Percentiles rank a stretch among this genome's conserved stretches.
phyloP scores from a whole-genome alignment of 2,797 vertebrate genomes.

The Falco naumanni region DNA sequence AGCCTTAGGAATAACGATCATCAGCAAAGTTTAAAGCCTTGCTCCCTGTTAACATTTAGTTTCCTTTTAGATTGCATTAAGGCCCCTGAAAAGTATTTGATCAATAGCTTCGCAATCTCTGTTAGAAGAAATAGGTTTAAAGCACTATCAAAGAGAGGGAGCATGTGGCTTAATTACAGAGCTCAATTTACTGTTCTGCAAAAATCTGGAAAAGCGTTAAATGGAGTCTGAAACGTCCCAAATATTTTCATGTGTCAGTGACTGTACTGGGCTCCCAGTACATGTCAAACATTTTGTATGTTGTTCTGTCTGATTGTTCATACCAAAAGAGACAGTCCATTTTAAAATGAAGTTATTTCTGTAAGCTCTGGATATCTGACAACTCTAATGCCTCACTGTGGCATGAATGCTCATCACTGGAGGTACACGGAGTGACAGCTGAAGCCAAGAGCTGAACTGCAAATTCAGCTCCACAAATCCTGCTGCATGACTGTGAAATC shows the following conservation, averaged over 20 bases:
- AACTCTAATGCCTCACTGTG: conserved; percentile 6
- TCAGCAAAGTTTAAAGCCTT: not conserved
- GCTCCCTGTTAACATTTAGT: not conserved
- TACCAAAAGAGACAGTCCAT: conserved; percentile 40
- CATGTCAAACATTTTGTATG: conserved; percentile 38
- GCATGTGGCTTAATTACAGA: not conserved
- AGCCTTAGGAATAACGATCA: not conserved
- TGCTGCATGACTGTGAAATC: conserved; percentile 43
- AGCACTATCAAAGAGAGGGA: not conserved
- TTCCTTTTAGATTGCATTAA: not conserved
- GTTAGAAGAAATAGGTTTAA: conserved; percentile 10
- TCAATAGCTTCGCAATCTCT: not conserved
- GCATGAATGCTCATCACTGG: conserved; percentile 23
- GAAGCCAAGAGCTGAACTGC: conserved; percentile 43
- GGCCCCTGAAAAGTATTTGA: not conserved
- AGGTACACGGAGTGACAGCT: conserved; percentile 40
- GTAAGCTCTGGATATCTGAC: conserved; percentile 46
- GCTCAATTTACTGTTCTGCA: not conserved
- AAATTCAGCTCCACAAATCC: conserved; percentile 58
- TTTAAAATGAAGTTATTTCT: conserved; percentile 65
- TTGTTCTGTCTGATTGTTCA: conserved; percentile 43
- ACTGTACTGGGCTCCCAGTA: not conserved
- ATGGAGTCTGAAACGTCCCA: not conserved
- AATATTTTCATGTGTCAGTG: conserved; percentile 32
- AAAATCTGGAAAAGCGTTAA: not conserved